Conservation (phyloP, 2,888 invertebrate genomes). For the Alviniconcha strummeri region DNA sequence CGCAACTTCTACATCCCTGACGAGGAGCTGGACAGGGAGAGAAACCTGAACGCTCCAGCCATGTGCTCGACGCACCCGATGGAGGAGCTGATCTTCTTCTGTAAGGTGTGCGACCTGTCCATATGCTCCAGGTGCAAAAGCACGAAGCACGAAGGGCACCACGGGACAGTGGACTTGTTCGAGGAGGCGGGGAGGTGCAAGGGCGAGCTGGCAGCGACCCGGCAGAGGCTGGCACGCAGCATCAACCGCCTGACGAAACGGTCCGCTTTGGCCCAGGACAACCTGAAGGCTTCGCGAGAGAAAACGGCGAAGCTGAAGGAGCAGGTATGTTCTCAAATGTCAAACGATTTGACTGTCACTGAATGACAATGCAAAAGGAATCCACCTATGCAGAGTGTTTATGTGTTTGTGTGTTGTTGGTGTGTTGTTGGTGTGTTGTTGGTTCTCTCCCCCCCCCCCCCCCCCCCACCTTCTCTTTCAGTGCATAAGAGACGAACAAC, state of each 20-base stretch:
- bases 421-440: too few species aligned
- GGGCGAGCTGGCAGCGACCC: background rate
- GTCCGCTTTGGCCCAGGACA: background rate
- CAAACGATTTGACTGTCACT: too few species aligned
- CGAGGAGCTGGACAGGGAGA: conserved; percentile 11
- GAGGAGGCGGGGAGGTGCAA: background rate
- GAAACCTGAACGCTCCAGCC: background rate
- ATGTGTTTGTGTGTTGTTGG: too few species aligned
- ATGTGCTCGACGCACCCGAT: background rate
- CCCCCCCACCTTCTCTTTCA: too few species aligned
- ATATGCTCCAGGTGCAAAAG: background rate
- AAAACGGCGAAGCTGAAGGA: background rate
- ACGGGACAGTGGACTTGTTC: background rate
- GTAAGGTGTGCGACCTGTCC: too few species aligned
- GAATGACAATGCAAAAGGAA: too few species aligned
- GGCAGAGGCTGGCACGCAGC: background rate
- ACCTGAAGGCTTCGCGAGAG: background rate
- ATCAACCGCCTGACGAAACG: background rate
- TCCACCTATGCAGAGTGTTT: too few species aligned
- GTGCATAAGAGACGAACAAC: too few species aligned
- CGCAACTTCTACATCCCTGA: conserved; percentile 10
- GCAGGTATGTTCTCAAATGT: background rate
- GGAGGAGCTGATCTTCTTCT: background rate
- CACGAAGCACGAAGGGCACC: background rate
- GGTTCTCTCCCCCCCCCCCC: too few species aligned